Evolutionary conservation across 1,140 invertebrate genomes (phyloP).

Genomic region (Penaeus chinensis): DNA sequence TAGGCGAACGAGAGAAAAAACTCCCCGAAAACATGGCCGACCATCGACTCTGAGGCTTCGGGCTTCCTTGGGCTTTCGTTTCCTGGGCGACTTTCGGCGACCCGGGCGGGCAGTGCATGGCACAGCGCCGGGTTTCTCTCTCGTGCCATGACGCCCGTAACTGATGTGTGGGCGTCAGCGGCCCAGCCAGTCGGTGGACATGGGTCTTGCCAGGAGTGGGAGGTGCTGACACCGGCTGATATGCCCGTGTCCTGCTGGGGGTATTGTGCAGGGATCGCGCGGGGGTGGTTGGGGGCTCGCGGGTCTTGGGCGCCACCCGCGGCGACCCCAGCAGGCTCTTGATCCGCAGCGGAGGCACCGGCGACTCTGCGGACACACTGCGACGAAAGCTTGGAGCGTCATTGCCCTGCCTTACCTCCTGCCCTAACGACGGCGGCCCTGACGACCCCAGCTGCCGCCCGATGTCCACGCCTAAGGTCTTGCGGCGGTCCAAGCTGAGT

Average conservation of each 20-base stretch:
- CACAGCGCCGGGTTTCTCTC: conserved; percentile 60
- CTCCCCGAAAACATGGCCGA: conserved; percentile 60
- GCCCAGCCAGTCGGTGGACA: conserved; percentile 48
- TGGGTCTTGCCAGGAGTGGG: conserved; percentile 62
- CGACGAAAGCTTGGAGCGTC: conserved; percentile 61
- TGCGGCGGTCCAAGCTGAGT: conserved; percentile 52
- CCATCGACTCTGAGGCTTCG: conserved; percentile 62
- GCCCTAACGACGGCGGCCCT: conserved; percentile 29
- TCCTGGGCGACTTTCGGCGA: conserved; percentile 35
- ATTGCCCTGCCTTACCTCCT: conserved; percentile 41
- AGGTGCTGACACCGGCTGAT: conserved; percentile 62
- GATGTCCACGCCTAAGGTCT: conserved; percentile 48
- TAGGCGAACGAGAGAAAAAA: conserved; percentile 61
- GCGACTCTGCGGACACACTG: conserved; percentile 60
- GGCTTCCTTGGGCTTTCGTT: conserved; percentile 54
- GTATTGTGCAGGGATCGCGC: conserved; percentile 59
- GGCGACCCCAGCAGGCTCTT: conserved; percentile 61
- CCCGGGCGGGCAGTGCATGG: conserved; percentile 54
- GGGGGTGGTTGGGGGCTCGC: conserved; percentile 56
- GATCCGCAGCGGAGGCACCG: conserved; percentile 49
- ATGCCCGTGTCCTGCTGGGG: conserved; percentile 59
- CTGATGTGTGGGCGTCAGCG: conserved; percentile 57
- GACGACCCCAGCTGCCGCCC: conserved; percentile 24
- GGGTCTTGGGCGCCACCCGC: conserved; percentile 59
- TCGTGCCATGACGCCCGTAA: conserved; percentile 62